Percentiles rank a stretch among this genome's conserved stretches.
phyloP scores from a whole-genome alignment of 2,888 invertebrate genomes.

The Rotaria macrura region DNA sequence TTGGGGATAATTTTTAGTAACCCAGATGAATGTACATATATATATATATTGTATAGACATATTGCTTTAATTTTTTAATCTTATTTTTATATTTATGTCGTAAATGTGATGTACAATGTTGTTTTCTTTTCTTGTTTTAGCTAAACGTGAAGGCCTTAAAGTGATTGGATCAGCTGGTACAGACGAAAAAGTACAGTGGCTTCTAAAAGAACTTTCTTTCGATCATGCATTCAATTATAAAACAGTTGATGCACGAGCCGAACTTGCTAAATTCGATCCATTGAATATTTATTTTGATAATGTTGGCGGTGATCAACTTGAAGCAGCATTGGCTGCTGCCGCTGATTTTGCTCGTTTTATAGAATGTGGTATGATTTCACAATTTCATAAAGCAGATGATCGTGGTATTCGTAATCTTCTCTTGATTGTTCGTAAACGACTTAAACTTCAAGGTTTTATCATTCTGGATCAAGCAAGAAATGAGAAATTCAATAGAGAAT shows the following conservation, averaged over 20 bases:
- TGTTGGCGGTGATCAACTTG: slow-evolving; percentile 48
- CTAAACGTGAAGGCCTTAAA: slow-evolving; percentile 50
- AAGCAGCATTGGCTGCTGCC: background rate
- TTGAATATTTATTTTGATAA: slow-evolving; percentile 69
- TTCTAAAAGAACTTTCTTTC: slow-evolving; percentile 59
- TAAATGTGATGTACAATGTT: no score
- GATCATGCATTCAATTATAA: slow-evolving; percentile 66
- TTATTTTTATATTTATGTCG: no score
- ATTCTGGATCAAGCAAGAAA: background rate
- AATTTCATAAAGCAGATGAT: background rate
- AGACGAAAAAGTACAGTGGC: slow-evolving; percentile 62
- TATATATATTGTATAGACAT: no score
- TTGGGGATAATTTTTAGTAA: no score
- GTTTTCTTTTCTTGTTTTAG: background rate
- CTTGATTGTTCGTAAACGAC: background rate
- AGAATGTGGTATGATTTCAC: slow-evolving; percentile 18
- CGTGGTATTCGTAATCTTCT: slow-evolving; percentile 1
- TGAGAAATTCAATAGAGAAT: background rate
- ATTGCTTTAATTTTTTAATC: no score
- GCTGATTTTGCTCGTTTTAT: background rate
- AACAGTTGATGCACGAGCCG: slow-evolving; percentile 54
- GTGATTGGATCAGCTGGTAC: slow-evolving; percentile 65
- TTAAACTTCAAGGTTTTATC: slow-evolving; percentile 12
- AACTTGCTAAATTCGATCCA: slow-evolving; percentile 58
- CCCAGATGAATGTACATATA: no score